A percentile compares a stretch with the other conserved stretches of the same genome.
These are phyloP conservation scores for Jacana jacana DNA, from an alignment of 2,113 vertebrate species.

Conservation along the genomic window DNA sequence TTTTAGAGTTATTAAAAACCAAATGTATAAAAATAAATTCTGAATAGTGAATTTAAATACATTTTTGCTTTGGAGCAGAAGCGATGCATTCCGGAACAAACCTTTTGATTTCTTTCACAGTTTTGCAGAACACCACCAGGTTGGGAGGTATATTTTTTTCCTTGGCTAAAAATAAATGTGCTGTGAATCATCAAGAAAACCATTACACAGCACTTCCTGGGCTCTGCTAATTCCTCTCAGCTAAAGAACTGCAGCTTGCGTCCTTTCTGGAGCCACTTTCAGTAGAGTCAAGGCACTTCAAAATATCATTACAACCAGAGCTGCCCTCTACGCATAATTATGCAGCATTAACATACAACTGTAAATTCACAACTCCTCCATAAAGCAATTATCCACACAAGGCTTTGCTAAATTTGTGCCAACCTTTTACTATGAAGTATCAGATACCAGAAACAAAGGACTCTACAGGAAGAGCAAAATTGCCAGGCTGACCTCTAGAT, in stretches of 20 bases:
- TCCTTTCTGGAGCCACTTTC: not conserved
- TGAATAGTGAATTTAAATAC: not conserved
- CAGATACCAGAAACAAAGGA: not conserved
- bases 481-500: not conserved
- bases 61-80: not conserved
- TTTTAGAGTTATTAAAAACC: not conserved
- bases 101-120: not conserved
- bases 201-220: not conserved
- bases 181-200: slow-evolving; percentile 25
- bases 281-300: not conserved
- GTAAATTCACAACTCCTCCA: not conserved
- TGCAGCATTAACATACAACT: not conserved
- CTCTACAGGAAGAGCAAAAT: not conserved
- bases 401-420: not conserved
- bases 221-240: not conserved
- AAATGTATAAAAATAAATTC: not conserved
- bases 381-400: not conserved
- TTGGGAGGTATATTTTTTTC: not conserved
- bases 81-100: not conserved
- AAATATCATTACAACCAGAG: not conserved
- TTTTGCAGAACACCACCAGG: not conserved
- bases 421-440: not conserved
- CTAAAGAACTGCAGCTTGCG: not conserved
- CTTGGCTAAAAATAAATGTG: not conserved
- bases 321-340: not conserved